Evolutionary conservation across 2,797 vertebrate species (phyloP).

Genomic region (Avahi laniger): DNA sequence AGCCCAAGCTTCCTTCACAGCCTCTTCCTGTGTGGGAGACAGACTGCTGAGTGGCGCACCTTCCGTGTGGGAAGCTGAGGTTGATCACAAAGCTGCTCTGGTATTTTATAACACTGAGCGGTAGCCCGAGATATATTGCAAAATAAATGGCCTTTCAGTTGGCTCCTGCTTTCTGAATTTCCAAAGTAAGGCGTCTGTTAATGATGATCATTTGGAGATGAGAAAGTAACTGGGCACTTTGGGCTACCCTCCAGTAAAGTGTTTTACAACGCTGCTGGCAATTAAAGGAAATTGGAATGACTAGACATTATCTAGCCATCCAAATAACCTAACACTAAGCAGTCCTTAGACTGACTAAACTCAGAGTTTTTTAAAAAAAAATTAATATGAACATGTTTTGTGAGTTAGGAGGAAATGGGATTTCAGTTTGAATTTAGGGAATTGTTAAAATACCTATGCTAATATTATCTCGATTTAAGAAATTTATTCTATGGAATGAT

Average conservation of each 20-base stretch:
- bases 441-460: slow-evolving; percentile 66
- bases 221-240: background rate
- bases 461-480: slow-evolving; percentile 48
- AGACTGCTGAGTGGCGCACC: background rate
- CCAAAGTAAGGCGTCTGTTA: background rate
- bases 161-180: slow-evolving; percentile 23
- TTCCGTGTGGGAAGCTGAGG: slow-evolving; percentile 30
- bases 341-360: slow-evolving; percentile 47
- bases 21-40: slow-evolving; percentile 54
- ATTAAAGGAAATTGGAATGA: background rate
- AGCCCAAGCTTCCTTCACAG: background rate
- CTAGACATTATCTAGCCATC: background rate
- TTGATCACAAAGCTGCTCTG: background rate
- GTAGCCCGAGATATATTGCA: background rate
- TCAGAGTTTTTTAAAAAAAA: background rate
- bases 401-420: slow-evolving; percentile 49
- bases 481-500: slow-evolving; percentile 30
- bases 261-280: background rate
- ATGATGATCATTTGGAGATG: background rate
- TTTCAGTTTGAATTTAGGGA: slow-evolving; percentile 39
- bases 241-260: background rate
- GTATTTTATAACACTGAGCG: slow-evolving; percentile 17
- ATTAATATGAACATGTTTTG: background rate
- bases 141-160: background rate
- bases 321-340: slow-evolving; percentile 14